These are phyloP conservation scores for Gila robusta DNA, from an alignment of 2,797 vertebrate species.

Conservation along the genomic window DNA sequence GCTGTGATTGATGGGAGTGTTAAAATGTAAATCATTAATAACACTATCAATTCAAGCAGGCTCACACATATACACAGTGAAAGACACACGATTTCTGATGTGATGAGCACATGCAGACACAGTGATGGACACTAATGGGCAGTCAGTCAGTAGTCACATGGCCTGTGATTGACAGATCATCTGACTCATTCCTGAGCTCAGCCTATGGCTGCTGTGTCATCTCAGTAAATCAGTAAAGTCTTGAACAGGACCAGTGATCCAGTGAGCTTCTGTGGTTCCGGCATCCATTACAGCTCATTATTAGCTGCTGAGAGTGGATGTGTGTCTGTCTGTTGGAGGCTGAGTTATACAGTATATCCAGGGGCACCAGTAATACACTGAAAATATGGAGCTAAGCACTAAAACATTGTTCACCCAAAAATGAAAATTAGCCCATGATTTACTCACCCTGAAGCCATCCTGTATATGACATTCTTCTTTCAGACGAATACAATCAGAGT, in stretches of 20 bases:
- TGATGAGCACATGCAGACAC: conserved; percentile 18
- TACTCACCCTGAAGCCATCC: too few species aligned
- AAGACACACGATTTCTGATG: conserved; percentile 43
- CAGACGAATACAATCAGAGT: too few species aligned
- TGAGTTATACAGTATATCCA: background rate
- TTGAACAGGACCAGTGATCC: conserved; percentile 73
- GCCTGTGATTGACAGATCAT: conserved; percentile 27
- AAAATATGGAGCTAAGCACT: background rate
- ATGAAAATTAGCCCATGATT: too few species aligned
- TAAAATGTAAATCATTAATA: conserved; percentile 61
- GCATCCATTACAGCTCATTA: conserved; percentile 57
- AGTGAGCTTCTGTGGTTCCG: background rate
- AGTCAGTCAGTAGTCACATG: conserved; percentile 39
- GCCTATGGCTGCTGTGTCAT: conserved; percentile 69
- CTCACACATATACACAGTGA: conserved; percentile 28
- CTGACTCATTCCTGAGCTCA: conserved; percentile 56
- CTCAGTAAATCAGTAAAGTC: conserved; percentile 72
- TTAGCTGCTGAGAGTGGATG: conserved; percentile 7
- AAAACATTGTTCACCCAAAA: background rate
- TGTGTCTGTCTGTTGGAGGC: conserved; percentile 9
- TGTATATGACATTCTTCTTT: too few species aligned
- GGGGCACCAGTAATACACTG: background rate
- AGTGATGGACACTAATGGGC: conserved; percentile 54
- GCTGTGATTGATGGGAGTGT: conserved; percentile 58
- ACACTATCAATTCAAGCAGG: conserved; percentile 65